Conservation (phyloP, 1,140 invertebrate species). For the Palaemon carinicauda region DNA sequence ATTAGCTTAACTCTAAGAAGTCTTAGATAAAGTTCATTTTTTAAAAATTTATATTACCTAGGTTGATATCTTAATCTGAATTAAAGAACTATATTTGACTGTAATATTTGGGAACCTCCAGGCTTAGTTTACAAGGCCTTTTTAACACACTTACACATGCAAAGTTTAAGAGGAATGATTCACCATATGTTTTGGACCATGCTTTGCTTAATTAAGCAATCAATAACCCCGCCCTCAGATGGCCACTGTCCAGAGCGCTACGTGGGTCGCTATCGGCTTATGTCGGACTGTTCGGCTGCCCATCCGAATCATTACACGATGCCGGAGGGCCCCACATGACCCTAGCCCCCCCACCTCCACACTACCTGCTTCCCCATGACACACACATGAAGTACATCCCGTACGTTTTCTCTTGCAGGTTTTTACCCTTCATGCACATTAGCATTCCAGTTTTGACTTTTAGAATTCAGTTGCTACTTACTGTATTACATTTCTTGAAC, state of each 20-base stretch:
- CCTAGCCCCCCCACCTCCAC: slow-evolving; percentile 38
- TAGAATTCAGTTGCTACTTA: too few species aligned
- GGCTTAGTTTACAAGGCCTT: too few species aligned
- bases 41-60: too few species aligned
- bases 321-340: slow-evolving; percentile 49
- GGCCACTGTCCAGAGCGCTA: slow-evolving; percentile 59
- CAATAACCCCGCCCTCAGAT: slow-evolving; percentile 44
- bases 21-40: background rate
- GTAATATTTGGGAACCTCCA: too few species aligned
- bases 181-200: background rate
- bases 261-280: slow-evolving; percentile 57
- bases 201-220: background rate
- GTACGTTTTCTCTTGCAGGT: slow-evolving; percentile 2
- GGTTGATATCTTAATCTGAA: too few species aligned
- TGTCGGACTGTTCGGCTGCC: slow-evolving; percentile 58
- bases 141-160: too few species aligned
- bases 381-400: background rate
- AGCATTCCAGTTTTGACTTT: too few species aligned
- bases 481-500: too few species aligned
- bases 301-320: slow-evolving; percentile 46
- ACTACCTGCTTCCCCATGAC: background rate
- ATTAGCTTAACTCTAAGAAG: background rate
- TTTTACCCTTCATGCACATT: background rate
- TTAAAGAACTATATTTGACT: too few species aligned
- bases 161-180: background rate